Evolutionary conservation across 2,113 vertebrate species (phyloP).

Genomic region (Mesembrinibis cayennensis): DNA sequence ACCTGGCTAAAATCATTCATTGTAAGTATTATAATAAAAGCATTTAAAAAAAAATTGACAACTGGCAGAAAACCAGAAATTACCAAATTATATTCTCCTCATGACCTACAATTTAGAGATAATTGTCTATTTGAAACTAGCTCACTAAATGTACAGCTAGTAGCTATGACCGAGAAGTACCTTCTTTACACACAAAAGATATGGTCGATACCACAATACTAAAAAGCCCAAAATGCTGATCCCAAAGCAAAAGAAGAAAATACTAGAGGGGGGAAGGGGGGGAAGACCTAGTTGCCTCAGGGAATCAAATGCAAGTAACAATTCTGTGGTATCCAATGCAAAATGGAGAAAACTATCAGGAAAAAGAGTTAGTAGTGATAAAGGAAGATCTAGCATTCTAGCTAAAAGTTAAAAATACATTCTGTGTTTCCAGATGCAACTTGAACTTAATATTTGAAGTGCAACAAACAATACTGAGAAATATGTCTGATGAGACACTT

Average conservation of each 20-base stretch:
- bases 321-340: neutral
- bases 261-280: neutral
- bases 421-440: neutral
- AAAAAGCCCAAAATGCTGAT: neutral
- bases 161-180: neutral
- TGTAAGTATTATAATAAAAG: neutral
- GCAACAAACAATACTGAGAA: neutral
- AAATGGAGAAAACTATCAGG: neutral
- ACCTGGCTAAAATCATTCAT: neutral
- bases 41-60: neutral
- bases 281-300: neutral
- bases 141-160: neutral
- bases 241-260: neutral
- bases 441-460: neutral
- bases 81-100: neutral
- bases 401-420: neutral
- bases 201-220: neutral
- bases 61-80: neutral
- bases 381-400: neutral
- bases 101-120: neutral
- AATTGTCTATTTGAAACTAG: neutral
- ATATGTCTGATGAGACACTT: neutral
- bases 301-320: neutral
- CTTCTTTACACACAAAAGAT: neutral
- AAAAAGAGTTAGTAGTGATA: neutral